Percentiles rank a stretch among this genome's conserved stretches.
These are phyloP conservation scores for Limnephilus auricula DNA, from an alignment of 2,888 invertebrate species.

Conservation along the genomic window DNA sequence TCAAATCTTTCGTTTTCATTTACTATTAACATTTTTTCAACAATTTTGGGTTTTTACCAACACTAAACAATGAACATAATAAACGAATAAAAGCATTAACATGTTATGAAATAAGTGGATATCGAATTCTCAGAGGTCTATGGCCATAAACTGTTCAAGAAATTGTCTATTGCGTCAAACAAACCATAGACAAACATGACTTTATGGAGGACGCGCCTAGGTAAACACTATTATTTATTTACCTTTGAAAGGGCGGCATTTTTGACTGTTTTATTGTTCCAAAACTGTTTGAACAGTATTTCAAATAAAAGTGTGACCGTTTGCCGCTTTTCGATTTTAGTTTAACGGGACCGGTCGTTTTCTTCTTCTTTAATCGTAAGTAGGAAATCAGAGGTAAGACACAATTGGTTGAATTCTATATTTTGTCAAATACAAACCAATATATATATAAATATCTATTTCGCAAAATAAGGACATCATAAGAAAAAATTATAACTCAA, in stretches of 20 bases:
- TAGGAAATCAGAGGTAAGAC: not conserved
- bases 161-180: constrained; percentile 55
- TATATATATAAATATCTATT: too few species aligned
- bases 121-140: constrained; percentile 31
- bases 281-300: constrained; percentile 55
- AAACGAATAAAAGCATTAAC: constrained; percentile 29
- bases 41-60: not conserved
- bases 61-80: not conserved
- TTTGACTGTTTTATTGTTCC: constrained; percentile 63
- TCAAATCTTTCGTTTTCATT: not conserved
- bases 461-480: too few species aligned
- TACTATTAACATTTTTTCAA: not conserved
- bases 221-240: constrained; percentile 60
- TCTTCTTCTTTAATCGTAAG: not conserved
- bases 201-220: constrained; percentile 57
- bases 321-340: not conserved
- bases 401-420: not conserved
- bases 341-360: not conserved
- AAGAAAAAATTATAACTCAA: too few species aligned
- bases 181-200: constrained; percentile 43
- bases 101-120: constrained; percentile 29
- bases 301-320: constrained; percentile 23
- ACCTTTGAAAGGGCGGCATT: constrained; percentile 60
- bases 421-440: not conserved
- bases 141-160: constrained; percentile 50